Evolutionary conservation across 2,888 invertebrate genomes (phyloP).

Genomic region (Microplitis deprimator): DNA sequence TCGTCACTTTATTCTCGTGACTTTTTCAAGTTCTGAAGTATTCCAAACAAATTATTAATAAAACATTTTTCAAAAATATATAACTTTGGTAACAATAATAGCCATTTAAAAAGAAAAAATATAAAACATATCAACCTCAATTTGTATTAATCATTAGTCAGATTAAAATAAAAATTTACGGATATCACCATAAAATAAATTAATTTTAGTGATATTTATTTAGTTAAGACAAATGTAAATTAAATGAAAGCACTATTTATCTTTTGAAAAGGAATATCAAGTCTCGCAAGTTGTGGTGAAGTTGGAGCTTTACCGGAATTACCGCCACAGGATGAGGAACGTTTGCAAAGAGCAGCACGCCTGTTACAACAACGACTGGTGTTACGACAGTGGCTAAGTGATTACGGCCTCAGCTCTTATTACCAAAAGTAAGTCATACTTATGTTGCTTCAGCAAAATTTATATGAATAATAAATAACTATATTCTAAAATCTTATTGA

Average conservation of each 20-base stretch:
- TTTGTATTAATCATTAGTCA: too few relatives aligned
- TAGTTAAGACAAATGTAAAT: background rate
- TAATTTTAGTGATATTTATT: background rate
- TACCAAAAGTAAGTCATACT: constrained; percentile 76
- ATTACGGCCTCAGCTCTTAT: constrained; percentile 81
- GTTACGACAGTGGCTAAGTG: constrained; percentile 87
- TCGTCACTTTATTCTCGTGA: too few relatives aligned
- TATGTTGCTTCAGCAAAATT: background rate
- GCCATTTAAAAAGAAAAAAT: too few relatives aligned
- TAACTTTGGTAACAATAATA: too few relatives aligned
- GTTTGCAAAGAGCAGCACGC: constrained; percentile 85
- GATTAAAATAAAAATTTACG: too few relatives aligned
- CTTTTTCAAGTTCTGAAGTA: too few relatives aligned
- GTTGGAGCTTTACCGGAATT: constrained; percentile 86
- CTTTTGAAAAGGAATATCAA: constrained; percentile 81
- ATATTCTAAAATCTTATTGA: constrained; percentile 8
- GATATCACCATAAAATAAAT: background rate
- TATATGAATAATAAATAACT: background rate
- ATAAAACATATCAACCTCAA: too few relatives aligned
- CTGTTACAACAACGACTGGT: constrained; percentile 88
- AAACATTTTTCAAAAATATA: too few relatives aligned
- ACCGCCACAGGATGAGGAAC: constrained; percentile 87
- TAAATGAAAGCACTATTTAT: constrained; percentile 39
- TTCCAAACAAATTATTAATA: too few relatives aligned
- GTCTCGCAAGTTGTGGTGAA: constrained; percentile 85